These are phyloP conservation scores for Lucinisca nassula DNA, from an alignment of 2,888 invertebrate species.

Conservation along the genomic window DNA sequence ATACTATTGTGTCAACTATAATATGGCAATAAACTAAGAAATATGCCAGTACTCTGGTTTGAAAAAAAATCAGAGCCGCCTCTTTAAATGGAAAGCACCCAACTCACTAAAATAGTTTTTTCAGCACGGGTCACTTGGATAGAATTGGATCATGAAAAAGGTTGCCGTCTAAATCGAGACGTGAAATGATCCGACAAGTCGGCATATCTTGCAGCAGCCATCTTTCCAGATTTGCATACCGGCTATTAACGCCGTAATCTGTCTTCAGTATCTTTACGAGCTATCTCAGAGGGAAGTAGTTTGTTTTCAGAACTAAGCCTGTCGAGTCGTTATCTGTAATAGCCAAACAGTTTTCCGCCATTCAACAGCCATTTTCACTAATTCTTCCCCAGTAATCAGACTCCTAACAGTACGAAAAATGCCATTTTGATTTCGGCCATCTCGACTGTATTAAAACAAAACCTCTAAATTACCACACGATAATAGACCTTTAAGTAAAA, in stretches of 20 bases:
- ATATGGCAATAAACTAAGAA: no score
- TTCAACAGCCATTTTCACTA: slow-evolving; percentile 19
- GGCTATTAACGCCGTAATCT: slow-evolving; percentile 62
- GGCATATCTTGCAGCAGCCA: slow-evolving; percentile 16
- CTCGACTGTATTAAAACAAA: slow-evolving; percentile 26
- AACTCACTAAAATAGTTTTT: slow-evolving; percentile 3
- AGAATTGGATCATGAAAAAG: slow-evolving; percentile 3
- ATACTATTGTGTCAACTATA: no score
- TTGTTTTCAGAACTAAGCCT: slow-evolving; percentile 53
- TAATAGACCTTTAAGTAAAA: slow-evolving; percentile 53
- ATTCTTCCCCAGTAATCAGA: background rate
- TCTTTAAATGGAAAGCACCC: background rate
- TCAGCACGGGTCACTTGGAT: background rate
- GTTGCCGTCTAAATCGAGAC: slow-evolving; percentile 13
- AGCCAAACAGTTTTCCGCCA: slow-evolving; percentile 1
- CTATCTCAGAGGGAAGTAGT: slow-evolving; percentile 58
- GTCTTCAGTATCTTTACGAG: slow-evolving; percentile 63
- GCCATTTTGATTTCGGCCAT: slow-evolving; percentile 11
- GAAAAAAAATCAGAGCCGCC: no score
- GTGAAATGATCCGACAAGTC: slow-evolving; percentile 17
- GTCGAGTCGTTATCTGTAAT: slow-evolving; percentile 44
- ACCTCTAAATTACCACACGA: slow-evolving; percentile 47
- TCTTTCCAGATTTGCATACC: slow-evolving; percentile 58
- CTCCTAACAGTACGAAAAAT: background rate
- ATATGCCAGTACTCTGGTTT: no score